Evolutionary conservation across 2,113 vertebrate genomes (phyloP).

Genomic region (Elephas maximus): DNA sequence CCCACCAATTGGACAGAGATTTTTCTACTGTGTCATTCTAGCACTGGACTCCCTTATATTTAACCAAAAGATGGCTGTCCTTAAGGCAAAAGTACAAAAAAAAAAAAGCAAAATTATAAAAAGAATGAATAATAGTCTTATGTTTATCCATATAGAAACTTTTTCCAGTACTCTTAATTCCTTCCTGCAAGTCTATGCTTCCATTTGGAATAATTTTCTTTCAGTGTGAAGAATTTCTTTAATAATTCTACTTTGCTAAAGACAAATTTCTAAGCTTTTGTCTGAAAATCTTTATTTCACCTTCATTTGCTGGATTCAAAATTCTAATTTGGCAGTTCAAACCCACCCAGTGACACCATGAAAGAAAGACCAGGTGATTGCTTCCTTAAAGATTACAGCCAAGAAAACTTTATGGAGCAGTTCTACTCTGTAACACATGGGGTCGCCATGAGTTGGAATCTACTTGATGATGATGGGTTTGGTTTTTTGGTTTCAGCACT

Average conservation of each 20-base stretch:
- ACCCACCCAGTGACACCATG: no score
- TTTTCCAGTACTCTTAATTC: background rate
- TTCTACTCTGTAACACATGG: background rate
- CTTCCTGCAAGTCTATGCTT: background rate
- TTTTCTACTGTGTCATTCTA: background rate
- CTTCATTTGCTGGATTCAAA: constrained; percentile 30
- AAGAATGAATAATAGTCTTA: background rate
- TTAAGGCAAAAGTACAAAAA: background rate
- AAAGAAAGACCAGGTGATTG: background rate
- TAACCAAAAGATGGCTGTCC: background rate
- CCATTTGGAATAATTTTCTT: constrained; percentile 14
- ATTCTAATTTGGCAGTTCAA: background rate
- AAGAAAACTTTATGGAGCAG: background rate
- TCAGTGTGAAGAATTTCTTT: constrained; percentile 9
- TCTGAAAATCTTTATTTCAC: constrained; percentile 61
- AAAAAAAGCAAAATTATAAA: constrained; percentile 4
- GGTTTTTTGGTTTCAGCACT: background rate
- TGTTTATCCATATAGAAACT: background rate
- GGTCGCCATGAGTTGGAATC: background rate
- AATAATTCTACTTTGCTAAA: constrained; percentile 16
- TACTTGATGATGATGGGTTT: no score
- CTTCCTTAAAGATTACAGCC: background rate
- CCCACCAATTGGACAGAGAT: background rate
- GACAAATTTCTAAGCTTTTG: constrained; percentile 45
- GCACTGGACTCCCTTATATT: background rate